phyloP scores from a whole-genome alignment of 35 echinoderm and acorn worm genomes.

The Apostichopus californicus region DNA sequence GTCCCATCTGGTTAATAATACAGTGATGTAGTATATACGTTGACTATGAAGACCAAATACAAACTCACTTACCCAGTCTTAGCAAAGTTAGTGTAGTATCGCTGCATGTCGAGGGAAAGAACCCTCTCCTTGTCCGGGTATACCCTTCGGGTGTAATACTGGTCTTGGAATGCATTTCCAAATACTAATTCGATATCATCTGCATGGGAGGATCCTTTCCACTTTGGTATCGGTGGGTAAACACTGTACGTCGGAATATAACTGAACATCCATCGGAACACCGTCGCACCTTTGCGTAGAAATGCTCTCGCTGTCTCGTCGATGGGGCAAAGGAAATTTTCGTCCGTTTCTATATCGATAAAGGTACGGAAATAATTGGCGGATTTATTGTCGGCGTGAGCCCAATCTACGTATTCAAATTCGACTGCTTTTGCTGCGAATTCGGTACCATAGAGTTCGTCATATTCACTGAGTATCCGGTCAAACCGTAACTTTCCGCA shows the following conservation, averaged over 20 bases:
- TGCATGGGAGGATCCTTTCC: conserved; percentile 57
- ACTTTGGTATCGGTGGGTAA: conserved; percentile 19
- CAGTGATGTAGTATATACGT: too few species aligned
- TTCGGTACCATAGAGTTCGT: conserved; percentile 25
- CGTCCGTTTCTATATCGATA: conserved; percentile 63
- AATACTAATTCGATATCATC: conserved; percentile 76
- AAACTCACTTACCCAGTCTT: conserved; percentile 69
- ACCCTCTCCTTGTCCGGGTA: conserved; percentile 63
- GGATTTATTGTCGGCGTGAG: conserved; percentile 52
- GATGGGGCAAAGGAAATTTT: conserved; percentile 66
- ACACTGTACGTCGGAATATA: conserved; percentile 30
- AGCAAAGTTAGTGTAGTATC: conserved; percentile 88
- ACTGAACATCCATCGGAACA: conserved; percentile 52
- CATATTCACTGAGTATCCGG: conserved; percentile 13
- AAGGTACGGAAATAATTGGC: conserved; percentile 59
- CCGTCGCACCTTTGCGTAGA: conserved; percentile 4
- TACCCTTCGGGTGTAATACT: not conserved
- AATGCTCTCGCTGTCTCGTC: conserved; percentile 57
- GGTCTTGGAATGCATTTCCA: conserved; percentile 30
- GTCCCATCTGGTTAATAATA: too few species aligned
- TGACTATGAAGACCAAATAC: not conserved
- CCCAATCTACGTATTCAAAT: conserved; percentile 72
- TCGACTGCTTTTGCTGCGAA: conserved; percentile 51
- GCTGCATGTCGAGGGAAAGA: conserved; percentile 58
- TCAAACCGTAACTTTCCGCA: conserved; percentile 20